These are phyloP conservation scores for Apostichopus parvimensis DNA, from an alignment of 35 echinoderm and acorn worm genomes.

Conservation along the genomic window DNA sequence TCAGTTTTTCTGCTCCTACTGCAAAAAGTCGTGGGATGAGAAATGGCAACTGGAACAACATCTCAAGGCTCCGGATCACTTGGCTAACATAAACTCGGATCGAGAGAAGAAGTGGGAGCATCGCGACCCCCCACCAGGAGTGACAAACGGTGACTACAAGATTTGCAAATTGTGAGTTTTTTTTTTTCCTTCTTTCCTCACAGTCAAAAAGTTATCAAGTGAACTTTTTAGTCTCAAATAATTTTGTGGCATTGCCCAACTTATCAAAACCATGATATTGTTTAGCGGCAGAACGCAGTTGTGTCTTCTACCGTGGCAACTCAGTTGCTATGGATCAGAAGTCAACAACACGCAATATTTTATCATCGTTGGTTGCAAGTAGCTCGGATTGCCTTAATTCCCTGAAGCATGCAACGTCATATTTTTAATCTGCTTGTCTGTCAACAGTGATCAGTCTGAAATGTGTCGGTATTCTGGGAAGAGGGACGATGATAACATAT, in stretches of 20 bases:
- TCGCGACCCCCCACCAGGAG: conserved; percentile 71
- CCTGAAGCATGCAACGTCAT: too few species aligned
- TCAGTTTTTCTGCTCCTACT: background rate
- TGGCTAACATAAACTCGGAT: conserved; percentile 72
- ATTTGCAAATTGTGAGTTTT: conserved; percentile 62
- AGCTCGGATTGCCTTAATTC: too few species aligned
- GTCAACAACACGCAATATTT: too few species aligned
- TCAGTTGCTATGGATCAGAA: too few species aligned
- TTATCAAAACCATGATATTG: too few species aligned
- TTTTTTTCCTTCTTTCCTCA: background rate
- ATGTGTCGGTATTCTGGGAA: conserved; percentile 65
- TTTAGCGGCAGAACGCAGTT: too few species aligned
- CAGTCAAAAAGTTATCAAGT: too few species aligned
- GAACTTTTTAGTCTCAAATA: too few species aligned
- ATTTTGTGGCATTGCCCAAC: too few species aligned
- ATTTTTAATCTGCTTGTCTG: background rate
- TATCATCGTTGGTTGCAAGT: too few species aligned
- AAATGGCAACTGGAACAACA: conserved; percentile 36
- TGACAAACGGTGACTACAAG: conserved; percentile 68
- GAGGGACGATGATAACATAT: conserved; percentile 66
- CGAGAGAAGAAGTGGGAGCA: conserved; percentile 81
- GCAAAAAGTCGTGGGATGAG: background rate
- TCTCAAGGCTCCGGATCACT: conserved; percentile 58
- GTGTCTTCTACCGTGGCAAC: too few species aligned
- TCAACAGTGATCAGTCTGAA: background rate